Conservation (phyloP, 2,888 invertebrate species). For the Sphecodes monilicornis region DNA sequence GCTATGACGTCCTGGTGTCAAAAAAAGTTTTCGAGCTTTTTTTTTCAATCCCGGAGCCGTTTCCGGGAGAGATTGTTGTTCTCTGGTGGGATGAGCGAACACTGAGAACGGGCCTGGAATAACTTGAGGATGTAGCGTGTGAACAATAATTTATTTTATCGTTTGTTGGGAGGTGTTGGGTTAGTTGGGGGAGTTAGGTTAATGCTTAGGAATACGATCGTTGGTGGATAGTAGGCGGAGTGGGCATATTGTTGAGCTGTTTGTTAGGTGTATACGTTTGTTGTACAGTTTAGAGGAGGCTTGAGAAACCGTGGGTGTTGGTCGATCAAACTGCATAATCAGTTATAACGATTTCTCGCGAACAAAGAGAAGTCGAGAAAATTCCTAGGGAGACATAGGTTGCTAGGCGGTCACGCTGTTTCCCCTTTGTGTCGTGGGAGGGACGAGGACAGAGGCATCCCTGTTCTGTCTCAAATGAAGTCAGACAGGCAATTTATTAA, state of each 20-base stretch:
- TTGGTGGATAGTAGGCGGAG: background rate
- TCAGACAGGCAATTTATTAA: background rate
- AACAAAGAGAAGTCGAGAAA: constrained; percentile 83
- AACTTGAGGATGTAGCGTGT: background rate
- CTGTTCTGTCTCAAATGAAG: background rate
- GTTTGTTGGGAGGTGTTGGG: background rate
- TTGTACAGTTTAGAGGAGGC: background rate
- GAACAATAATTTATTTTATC: background rate
- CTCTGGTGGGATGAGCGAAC: too few species aligned
- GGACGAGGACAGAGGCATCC: background rate
- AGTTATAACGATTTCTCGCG: constrained; percentile 79
- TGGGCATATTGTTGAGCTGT: background rate
- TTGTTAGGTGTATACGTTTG: background rate
- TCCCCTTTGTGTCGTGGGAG: constrained; percentile 22
- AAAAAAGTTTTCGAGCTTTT: constrained; percentile 70
- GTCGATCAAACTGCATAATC: constrained; percentile 65
- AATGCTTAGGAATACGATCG: background rate
- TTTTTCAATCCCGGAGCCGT: constrained; percentile 20
- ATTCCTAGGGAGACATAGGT: constrained; percentile 81
- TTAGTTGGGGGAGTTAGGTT: background rate
- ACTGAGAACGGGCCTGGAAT: too few species aligned
- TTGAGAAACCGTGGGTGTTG: background rate
- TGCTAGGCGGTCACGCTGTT: constrained; percentile 73
- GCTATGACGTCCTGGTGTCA: constrained; percentile 79
- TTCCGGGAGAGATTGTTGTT: too few species aligned